phyloP scores from a whole-genome alignment of 2,797 vertebrate genomes.

The Tapirus indicus region DNA sequence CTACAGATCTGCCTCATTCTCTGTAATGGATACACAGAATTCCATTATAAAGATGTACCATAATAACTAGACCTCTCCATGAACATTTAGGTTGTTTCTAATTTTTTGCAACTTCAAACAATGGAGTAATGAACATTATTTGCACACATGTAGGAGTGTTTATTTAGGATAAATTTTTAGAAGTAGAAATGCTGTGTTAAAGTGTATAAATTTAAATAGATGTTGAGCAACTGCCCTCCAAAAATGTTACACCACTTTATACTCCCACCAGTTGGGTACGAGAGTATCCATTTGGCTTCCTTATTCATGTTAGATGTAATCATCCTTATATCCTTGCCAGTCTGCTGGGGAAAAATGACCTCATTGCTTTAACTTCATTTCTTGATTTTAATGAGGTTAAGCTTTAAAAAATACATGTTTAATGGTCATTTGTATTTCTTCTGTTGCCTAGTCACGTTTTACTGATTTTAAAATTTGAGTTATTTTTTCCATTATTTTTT shows the following conservation, averaged over 20 bases:
- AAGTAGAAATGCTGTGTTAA: neutral
- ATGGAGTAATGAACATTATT: neutral
- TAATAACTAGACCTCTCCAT: neutral
- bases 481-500: slow-evolving; percentile 24
- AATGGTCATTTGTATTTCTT: slow-evolving; percentile 40
- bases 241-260: neutral
- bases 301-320: neutral
- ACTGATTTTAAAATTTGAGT: slow-evolving; percentile 9
- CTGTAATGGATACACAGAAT: neutral
- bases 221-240: neutral
- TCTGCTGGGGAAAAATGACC: neutral
- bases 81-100: neutral
- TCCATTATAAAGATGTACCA: neutral
- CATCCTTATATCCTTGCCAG: neutral
- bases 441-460: neutral
- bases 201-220: neutral
- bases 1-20: neutral
- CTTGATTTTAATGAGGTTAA: neutral
- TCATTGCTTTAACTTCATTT: slow-evolving; percentile 41
- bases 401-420: neutral
- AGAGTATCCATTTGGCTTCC: neutral
- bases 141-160: neutral
- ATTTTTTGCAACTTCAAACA: slow-evolving; percentile 39
- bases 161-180: neutral
- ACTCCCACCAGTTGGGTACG: neutral